Percentiles rank a stretch among this genome's conserved stretches.
Evolutionary conservation across 2,888 invertebrate genomes (phyloP).

Genomic region (Caenorhabditis imperialis): DNA sequence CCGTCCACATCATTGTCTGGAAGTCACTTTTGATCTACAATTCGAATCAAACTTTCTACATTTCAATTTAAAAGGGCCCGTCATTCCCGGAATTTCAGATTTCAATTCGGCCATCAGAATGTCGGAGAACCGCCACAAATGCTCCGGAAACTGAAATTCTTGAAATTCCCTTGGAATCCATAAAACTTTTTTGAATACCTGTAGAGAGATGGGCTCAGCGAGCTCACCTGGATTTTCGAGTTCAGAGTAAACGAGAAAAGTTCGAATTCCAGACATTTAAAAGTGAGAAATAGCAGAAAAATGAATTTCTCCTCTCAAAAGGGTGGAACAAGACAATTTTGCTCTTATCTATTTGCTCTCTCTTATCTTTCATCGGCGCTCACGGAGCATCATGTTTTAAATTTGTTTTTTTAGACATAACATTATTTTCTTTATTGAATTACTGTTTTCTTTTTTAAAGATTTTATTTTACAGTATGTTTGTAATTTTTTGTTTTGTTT

Average conservation of each 20-base stretch:
- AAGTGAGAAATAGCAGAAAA: not conserved
- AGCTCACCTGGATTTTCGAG: conserved; percentile 18
- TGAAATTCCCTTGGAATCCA: too few relatives aligned
- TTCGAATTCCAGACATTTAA: conserved; percentile 31
- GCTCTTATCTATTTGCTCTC: conserved; percentile 42
- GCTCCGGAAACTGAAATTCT: conserved; percentile 42
- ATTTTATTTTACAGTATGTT: not conserved
- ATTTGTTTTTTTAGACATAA: too few relatives aligned
- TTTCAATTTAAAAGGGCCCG: conserved; percentile 28
- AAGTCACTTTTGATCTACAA: not conserved
- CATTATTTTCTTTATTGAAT: conserved; percentile 4
- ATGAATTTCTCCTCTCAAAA: too few relatives aligned
- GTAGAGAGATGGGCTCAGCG: conserved; percentile 10
- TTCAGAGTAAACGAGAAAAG: conserved; percentile 35
- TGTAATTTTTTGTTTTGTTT: not conserved
- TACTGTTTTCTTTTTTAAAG: not conserved
- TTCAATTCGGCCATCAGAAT: conserved; percentile 23
- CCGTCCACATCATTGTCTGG: conserved; percentile 12
- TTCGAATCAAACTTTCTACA: too few relatives aligned
- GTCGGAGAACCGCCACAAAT: conserved; percentile 39
- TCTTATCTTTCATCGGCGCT: conserved; percentile 25
- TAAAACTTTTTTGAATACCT: conserved; percentile 3
- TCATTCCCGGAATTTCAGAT: conserved; percentile 23
- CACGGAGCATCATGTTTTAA: too few relatives aligned
- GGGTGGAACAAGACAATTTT: too few relatives aligned